phyloP scores from a whole-genome alignment of 2,113 vertebrate genomes.

The Edolisoma coerulescens region DNA sequence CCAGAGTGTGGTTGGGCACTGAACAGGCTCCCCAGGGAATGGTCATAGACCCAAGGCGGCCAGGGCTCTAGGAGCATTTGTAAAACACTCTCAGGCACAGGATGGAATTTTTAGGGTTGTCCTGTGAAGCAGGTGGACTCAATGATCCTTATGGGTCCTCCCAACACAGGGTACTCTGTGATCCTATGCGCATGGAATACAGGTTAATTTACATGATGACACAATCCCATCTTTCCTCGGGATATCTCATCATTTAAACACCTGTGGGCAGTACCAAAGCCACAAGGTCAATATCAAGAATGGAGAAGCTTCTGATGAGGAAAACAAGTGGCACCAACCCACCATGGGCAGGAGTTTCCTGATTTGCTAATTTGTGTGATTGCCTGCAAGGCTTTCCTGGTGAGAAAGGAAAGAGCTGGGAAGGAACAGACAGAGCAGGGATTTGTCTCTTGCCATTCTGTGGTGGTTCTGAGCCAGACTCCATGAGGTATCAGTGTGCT shows the following conservation, averaged over 20 bases:
- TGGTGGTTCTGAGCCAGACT: not conserved
- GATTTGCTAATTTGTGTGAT: not conserved
- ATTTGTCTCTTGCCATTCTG: not conserved
- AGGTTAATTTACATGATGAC: not conserved
- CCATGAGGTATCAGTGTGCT: not conserved
- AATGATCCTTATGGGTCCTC: not conserved
- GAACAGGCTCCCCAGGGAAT: not conserved
- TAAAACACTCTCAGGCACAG: not conserved
- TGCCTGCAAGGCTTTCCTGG: not conserved
- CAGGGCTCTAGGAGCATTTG: not conserved
- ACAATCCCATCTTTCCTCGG: not conserved
- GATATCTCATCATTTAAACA: not conserved
- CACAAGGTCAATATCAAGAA: not conserved
- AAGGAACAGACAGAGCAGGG: not conserved
- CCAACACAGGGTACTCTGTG: not conserved
- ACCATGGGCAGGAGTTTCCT: not conserved
- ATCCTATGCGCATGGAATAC: too few species aligned
- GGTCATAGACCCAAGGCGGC: not conserved
- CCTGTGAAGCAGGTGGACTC: not conserved
- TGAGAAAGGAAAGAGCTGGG: not conserved
- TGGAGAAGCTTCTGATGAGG: not conserved
- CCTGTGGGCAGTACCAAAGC: not conserved
- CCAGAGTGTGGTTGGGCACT: not conserved
- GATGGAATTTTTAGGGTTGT: not conserved
- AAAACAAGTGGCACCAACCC: not conserved